Conservation (phyloP, 2,113 vertebrate species). For the Agapornis roseicollis region DNA sequence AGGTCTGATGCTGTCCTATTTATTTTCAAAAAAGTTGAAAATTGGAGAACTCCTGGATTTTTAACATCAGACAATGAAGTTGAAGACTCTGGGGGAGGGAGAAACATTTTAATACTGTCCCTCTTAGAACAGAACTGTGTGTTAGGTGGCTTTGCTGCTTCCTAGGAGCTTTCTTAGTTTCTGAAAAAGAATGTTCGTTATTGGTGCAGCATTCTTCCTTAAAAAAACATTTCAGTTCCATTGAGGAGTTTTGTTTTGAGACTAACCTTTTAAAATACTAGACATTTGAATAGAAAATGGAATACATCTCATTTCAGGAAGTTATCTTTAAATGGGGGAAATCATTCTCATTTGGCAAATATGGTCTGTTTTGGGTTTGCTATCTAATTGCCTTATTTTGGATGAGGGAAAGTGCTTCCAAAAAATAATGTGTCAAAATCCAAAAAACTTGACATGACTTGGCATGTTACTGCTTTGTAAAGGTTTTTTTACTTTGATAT, state of each 20-base stretch:
- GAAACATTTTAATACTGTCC: background rate
- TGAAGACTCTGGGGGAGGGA: background rate
- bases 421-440: background rate
- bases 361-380: background rate
- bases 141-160: background rate
- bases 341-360: background rate
- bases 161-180: background rate
- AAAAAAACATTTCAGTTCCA: background rate
- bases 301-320: background rate
- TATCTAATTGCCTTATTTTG: background rate
- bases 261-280: background rate
- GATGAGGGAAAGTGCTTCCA: background rate
- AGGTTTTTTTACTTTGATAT: background rate
- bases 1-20: background rate
- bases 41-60: background rate
- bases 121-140: background rate
- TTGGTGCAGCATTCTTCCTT: background rate
- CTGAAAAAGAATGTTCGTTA: background rate
- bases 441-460: background rate
- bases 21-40: background rate
- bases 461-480: background rate
- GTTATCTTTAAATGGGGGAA: background rate
- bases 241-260: background rate
- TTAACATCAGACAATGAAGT: background rate
- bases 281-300: background rate